Conservation (phyloP, 2,888 invertebrate genomes). For the Lithophane ornitopus region DNA sequence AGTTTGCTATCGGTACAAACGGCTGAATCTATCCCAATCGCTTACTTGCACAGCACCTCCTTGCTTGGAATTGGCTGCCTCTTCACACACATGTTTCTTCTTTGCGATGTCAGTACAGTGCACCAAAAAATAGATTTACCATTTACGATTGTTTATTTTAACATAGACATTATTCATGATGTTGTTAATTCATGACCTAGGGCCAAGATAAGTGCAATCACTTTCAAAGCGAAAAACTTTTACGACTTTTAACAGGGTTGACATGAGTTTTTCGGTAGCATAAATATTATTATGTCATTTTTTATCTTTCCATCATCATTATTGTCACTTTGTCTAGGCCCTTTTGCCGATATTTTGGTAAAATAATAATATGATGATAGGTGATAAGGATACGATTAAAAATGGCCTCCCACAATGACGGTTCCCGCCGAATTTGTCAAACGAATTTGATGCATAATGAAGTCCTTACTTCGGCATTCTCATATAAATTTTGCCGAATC, state of each 20-base stretch:
- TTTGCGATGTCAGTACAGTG: constrained; percentile 2
- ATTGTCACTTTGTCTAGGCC: not conserved
- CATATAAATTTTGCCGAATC: not conserved
- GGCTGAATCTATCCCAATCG: constrained; percentile 1
- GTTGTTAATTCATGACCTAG: not conserved
- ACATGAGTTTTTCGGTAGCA: not conserved
- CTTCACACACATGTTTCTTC: constrained; percentile 4
- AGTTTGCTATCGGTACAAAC: constrained; percentile 2
- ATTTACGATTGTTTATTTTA: not conserved
- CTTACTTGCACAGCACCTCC: constrained; percentile 20
- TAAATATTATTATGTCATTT: not conserved
- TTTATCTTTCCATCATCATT: not conserved
- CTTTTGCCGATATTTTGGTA: not conserved
- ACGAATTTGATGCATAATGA: not conserved
- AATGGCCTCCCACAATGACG: not conserved
- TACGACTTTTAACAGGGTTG: too few relatives aligned
- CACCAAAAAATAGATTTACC: not conserved
- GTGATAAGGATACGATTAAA: not conserved
- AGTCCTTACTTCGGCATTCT: not conserved
- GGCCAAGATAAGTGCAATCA: not conserved
- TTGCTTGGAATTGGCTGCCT: constrained; percentile 37
- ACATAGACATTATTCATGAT: not conserved
- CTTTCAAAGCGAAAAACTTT: too few relatives aligned
- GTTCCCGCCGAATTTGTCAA: not conserved
- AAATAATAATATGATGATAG: not conserved